Base-by-base conservation (phyloP, 2,113 vertebrate genomes). In the Salvelinus alpinus region DNA sequence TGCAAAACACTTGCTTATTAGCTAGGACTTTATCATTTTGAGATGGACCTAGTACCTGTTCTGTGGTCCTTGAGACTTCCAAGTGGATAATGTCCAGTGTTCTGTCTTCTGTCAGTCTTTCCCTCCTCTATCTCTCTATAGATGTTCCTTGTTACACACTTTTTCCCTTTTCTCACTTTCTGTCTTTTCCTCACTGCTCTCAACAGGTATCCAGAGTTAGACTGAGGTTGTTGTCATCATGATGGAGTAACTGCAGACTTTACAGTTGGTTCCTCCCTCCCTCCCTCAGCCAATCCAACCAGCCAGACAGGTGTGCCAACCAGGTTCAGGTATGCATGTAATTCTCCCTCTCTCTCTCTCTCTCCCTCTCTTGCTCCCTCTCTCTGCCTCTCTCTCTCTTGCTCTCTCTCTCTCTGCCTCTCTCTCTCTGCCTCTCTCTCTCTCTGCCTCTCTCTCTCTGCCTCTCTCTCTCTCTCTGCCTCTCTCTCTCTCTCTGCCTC, bases 231-330 rank as follows among this genome's bases (percentile, higher is more conserved):
- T 25, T 24, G 24, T 66, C 64, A 64, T 34, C 29, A 34, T 68
- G 29, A 67, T 38, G 34, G 7, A 38, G 34, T 38, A 38, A 38
- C 16, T 18, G 14, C 29, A 29, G 14, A 29, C 29, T 70, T 22
- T 22, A 31, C n/a, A 12, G 18, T 70, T 11, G 16, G n/a, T 11
- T 2, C 38, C 1, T 34, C 1, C 68, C 38, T 47, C 27, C 34
- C n/a, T n/a, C 31, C 67, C 67, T 8, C 38, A 44, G 18, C 68
- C 68, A 48, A 48, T 48, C 68, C 68, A 70, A 70, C 68, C 68
- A 22, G 38, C 2, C 22, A 20, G 20, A 70, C 38, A 70, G 38
- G 68, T 70, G 38, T n/a, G 38, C 38, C 2, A 0, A 44, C 38
- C 38, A 44, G 38, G 9, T 54, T 54, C 51, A 34, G 27, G 66